Evolutionary conservation across 2,113 vertebrate genomes (phyloP), one percentile per base, ranked within the genome.

Genomic region (Probosciger aterrimus): DNA sequence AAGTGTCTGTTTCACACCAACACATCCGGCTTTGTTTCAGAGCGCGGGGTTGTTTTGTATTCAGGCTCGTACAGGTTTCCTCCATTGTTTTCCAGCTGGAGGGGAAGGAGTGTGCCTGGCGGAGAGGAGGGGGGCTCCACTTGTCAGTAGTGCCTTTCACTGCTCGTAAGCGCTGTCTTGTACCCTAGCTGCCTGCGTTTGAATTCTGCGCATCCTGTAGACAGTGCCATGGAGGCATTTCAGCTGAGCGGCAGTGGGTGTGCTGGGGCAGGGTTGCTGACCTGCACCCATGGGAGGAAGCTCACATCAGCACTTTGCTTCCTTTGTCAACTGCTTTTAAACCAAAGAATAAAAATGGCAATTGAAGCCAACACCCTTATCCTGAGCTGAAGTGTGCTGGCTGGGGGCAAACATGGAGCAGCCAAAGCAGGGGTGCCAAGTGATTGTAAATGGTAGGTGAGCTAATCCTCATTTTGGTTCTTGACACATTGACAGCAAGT

Each of bases 21-120:
- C 80, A 24, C 35, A 8, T 20, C 69, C 15, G 1, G 62, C 47
- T 18, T 39, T 88, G 71, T 19, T 46, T 25, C 18, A 1, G 24
- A 53, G 46, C 1, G 0, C 1, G 18, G 67, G 25, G 47, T 23
- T 17, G 52, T 8, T 24, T 3, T 39, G 35, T 8, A 2, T 2
- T 8, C 43, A 7, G 55, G 15, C 71, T 73, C 2, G 0, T 16
- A 13, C 69, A 16, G 50, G 14, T 39, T 57, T 73, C 17, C 49
- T 37, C 67, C 5, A 0, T 43, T 79, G 37, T 14, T 78, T 57
- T 41, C 4, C 50, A 23, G 73, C 64, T 27, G 85, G 88, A 86
- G 41, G 89, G 78, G 53, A n/a, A 53, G 78, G 81, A 92, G 49
- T 1, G 35, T 18, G 52, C n/a, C 11, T 0, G 0, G 3, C 2